Evolutionary conservation across 2,797 vertebrate genomes (phyloP), one percentile per base, ranked within the genome.

Genomic region (Gastrophryne carolinensis): DNA sequence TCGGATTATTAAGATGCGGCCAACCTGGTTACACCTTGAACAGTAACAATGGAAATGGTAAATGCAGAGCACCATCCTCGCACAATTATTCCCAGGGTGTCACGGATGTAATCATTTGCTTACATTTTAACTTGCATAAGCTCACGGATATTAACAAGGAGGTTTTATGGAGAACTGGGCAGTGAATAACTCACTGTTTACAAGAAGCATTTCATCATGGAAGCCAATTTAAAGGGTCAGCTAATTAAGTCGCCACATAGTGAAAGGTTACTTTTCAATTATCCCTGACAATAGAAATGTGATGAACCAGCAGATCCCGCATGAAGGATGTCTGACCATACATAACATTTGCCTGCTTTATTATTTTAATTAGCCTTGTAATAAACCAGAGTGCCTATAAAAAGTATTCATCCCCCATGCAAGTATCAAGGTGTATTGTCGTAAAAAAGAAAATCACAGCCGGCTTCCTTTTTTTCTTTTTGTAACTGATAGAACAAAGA

Each of bases 241-340:
- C 52, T 78, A 78, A 78, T 78, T 78, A 78, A 72, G 60, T 65
- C 64, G 75, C 68, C 21, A 58, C 29, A 39, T 47, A 65, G 64
- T 78, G 66, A 78, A 72, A 60, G 50, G 29, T 72, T 65, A n/a
- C 21, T 57, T 65, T 78, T 72, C 68, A 78, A 78, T 78, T 72
- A 78, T 26, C 67, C 35, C 60, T 21, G 32, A 65, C 52, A 58
- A 65, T 37, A 65, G 67, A 47, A 64, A 65, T 78, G 2, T 72
- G 61, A 29, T 17, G 58, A 54, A 58, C 50, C 50, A 72, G 60
- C 67, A 58, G 52, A 30, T 65, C 58, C 37, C n/a, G n/a, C n/a
- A n/a, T n/a, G n/a, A n/a, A n/a, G n/a, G n/a, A n/a, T n/a, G n/a
- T n/a, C n/a, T n/a, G n/a, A n/a, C n/a, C n/a, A n/a, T n/a, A n/a